Conservation (phyloP, 2,888 invertebrate genomes). For the Prosapia bicincta region DNA sequence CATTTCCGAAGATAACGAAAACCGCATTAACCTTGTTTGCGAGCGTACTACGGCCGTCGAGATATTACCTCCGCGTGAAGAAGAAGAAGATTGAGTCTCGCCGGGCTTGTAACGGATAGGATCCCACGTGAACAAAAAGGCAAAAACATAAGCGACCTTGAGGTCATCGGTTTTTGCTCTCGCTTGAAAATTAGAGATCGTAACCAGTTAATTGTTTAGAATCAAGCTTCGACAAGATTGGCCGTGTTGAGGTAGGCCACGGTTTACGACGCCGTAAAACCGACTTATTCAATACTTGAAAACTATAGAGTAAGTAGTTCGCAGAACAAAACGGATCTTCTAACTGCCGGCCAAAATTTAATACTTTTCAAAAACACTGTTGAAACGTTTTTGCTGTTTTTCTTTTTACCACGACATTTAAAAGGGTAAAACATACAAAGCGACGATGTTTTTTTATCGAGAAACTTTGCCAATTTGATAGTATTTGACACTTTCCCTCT, state of each 20-base stretch:
- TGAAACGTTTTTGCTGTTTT: too few relatives aligned
- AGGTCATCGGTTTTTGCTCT: conserved; percentile 2
- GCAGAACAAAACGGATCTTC: too few relatives aligned
- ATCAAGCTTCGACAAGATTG: background rate
- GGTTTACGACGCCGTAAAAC: background rate
- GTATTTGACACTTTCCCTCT: too few relatives aligned
- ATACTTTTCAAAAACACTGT: too few relatives aligned
- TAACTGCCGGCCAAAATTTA: too few relatives aligned
- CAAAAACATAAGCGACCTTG: background rate
- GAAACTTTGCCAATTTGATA: too few relatives aligned
- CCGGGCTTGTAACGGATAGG: background rate
- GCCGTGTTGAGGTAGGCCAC: background rate
- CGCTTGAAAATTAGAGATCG: background rate
- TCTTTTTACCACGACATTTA: too few relatives aligned
- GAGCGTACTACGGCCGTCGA: background rate
- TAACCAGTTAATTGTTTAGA: background rate
- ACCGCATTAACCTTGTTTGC: background rate
- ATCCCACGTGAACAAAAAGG: background rate
- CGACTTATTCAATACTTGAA: background rate
- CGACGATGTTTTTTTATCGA: too few relatives aligned
- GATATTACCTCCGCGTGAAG: background rate
- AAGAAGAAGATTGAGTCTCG: too few relatives aligned
- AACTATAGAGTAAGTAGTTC: background rate
- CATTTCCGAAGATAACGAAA: background rate
- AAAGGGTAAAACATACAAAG: too few relatives aligned